These are phyloP conservation scores for Eublepharis macularius DNA, from an alignment of 2,113 vertebrate genomes.

Conservation along the genomic window DNA sequence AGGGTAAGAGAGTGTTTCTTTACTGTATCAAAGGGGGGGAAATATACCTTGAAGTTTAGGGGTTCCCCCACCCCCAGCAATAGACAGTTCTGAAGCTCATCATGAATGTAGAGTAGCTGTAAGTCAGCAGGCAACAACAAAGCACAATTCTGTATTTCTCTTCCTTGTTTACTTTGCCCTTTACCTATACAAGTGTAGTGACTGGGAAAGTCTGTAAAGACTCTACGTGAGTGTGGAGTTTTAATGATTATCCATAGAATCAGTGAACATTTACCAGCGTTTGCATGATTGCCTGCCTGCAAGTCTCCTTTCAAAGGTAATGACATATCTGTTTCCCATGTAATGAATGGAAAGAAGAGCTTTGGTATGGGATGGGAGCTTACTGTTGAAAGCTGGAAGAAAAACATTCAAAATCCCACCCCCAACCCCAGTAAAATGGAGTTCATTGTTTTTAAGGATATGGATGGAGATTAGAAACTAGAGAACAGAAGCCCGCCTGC, in stretches of 20 bases:
- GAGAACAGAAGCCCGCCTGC: background rate
- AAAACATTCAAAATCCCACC: background rate
- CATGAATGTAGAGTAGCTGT: slow-evolving; percentile 51
- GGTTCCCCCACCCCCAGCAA: background rate
- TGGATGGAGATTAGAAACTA: background rate
- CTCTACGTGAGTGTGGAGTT: background rate
- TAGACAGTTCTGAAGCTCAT: slow-evolving; percentile 33
- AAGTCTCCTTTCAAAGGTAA: background rate
- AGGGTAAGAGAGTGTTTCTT: background rate
- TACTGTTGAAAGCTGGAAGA: background rate
- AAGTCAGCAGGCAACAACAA: slow-evolving; percentile 29
- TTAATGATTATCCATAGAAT: background rate
- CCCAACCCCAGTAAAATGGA: background rate
- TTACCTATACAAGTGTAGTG: background rate
- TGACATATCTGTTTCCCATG: background rate
- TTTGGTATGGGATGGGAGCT: background rate
- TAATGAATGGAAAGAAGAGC: background rate
- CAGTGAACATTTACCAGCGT: background rate
- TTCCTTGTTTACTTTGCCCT: background rate
- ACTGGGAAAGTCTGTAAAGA: background rate
- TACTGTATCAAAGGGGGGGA: background rate
- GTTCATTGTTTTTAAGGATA: background rate
- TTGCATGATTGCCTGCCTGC: background rate
- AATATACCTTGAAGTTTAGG: background rate
- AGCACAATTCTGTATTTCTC: slow-evolving; percentile 23